Percentiles rank a stretch among this genome's conserved stretches.
phyloP scores from a whole-genome alignment of 2,888 invertebrate genomes.

The Hypercompe scribonia region DNA sequence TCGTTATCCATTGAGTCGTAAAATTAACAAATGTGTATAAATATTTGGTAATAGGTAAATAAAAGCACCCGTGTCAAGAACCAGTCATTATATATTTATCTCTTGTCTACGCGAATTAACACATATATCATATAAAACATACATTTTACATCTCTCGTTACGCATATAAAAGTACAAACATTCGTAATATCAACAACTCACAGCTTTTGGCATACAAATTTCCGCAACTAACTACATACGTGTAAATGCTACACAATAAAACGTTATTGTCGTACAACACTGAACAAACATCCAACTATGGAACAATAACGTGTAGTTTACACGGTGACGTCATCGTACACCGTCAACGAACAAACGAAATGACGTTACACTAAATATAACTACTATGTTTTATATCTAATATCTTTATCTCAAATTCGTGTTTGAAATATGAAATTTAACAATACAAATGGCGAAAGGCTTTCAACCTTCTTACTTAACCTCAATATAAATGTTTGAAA shows the following conservation, averaged over 20 bases:
- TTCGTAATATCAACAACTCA: conserved; percentile 60
- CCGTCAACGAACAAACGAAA: conserved; percentile 9
- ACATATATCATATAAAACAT: conserved; percentile 75
- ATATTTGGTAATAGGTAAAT: conserved; percentile 39
- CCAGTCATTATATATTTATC: conserved; percentile 78
- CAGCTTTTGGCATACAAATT: conserved; percentile 56
- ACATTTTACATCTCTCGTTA: conserved; percentile 63
- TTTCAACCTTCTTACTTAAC: neutral
- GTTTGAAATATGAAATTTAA: neutral
- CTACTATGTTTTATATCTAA: conserved; percentile 8
- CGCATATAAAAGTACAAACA: conserved; percentile 84
- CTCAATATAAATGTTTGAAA: neutral
- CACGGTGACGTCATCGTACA: neutral
- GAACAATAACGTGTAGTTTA: conserved; percentile 11
- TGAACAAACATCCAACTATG: conserved; percentile 30
- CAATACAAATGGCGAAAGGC: neutral
- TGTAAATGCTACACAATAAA: conserved; percentile 73
- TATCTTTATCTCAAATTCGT: conserved; percentile 7
- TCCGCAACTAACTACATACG: conserved; percentile 25
- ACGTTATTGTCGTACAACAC: conserved; percentile 63
- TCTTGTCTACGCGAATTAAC: conserved; percentile 72
- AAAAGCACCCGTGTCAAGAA: conserved; percentile 53
- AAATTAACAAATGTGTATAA: conserved; percentile 8
- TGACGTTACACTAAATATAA: conserved; percentile 2
- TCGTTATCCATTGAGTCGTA: too few relatives aligned